Evolutionary conservation across 1,140 invertebrate genomes (phyloP), one percentile per base, ranked within the genome.

Genomic region (Drosophila auraria): DNA sequence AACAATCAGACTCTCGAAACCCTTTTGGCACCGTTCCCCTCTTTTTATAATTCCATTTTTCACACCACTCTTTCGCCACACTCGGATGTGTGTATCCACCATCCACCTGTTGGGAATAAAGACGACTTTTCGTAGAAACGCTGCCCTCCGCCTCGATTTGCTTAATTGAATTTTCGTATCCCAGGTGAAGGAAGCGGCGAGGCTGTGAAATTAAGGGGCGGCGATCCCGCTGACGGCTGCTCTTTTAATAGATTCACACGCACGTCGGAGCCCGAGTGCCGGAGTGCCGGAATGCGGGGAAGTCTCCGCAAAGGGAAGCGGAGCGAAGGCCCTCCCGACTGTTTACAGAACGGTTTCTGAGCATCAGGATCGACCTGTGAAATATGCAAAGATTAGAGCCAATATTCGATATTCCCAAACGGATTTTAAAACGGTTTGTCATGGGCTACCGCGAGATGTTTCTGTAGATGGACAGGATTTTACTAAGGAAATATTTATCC

Each of bases 231-330:
- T 17, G 64, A 65, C 68, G 78, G 75, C 70, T 79, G 83, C 49
- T 51, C 30, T 53, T 49, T 87, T 80, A 87, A 87, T 87, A 82
- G 80, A 87, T 87, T 87, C 80, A 87, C 83, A 87, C 76, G 83
- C 83, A 87, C 83, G 74, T 58, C 17, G 63, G 9, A 58, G 15
- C 6, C 2, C 40, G 6, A 23, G 25, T 30, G 11, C n/a, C 14
- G 27, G 6, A 20, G 20, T 20, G 20, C 6, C 2, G 47, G 6
- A 23, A 25, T 30, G 11, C n/a, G n/a, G 27, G 6, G 38, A n/a
- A 17, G 33, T 33, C 23, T 42, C 9, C 8, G 14, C 15, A 14
- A 36, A 25, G 38, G 47, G 30, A 38, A 25, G 54, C 36, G 4
- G 11, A 23, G 11, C 14, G 23, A 47, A 42, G 36, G 25, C 11